Evolutionary conservation across 2,113 vertebrate species (phyloP), one percentile per base, ranked within the genome.

Genomic region (Pimephales promelas): DNA sequence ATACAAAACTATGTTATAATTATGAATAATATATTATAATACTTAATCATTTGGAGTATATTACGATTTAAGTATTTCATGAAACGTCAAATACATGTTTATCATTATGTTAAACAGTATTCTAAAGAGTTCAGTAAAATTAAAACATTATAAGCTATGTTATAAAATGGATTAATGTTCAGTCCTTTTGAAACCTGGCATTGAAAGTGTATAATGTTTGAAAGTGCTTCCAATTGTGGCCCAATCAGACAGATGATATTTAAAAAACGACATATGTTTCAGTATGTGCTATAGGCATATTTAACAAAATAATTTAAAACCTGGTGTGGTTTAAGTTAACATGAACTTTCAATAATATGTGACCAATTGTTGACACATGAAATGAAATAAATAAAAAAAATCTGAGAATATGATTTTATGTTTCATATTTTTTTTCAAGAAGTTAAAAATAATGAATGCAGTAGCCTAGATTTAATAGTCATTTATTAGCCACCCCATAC

Each of bases 401-500:
- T n/a, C 45, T 47, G 24, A 49, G 1, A 47, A 18, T 28, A 73
- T 74, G 14, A 2, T 10, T 8, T 73, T 16, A 8, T 8, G 45
- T 40, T 22, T 24, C n/a, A 28, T 47, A 24, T 49, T 5, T 5
- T 49, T 4, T 6, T 20, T 26, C n/a, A 16, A 18, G 10, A 70
- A 22, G 24, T 52, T 74, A 52, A 74, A 4, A 74, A 74, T 14
- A 54, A 26, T 74, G 72, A 7, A 74, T 8, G 8, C 26, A 43
- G 40, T 74, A 49, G 73, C 61, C 34, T 56, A 76, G 57, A 77
- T 83, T 64, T 28, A 28, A 28, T 28, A 83, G 28, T 66, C 47
- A 79, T 59, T 73, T 34, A 36, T 26, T 52, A 83, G 76, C 76
- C 45, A 47, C 43, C 79, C 81, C 31, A 73, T 64, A 40, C 47